These are phyloP conservation scores for Abramis brama DNA, from an alignment of 2,113 vertebrate species.

Conservation along the genomic window DNA sequence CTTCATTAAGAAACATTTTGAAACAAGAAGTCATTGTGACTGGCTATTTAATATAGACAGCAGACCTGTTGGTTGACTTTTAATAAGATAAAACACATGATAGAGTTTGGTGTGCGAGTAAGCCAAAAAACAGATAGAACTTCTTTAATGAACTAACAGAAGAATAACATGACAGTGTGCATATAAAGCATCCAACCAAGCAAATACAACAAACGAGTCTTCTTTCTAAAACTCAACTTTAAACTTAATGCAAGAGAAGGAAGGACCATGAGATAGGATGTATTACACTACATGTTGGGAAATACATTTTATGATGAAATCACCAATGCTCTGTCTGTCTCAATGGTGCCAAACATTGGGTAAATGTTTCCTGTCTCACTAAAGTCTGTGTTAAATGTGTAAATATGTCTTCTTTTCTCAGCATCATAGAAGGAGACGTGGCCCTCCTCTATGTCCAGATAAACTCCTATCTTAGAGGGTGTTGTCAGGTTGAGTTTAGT, in stretches of 20 bases:
- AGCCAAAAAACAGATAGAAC: no score
- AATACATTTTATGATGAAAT: slow-evolving; percentile 27
- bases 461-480: slow-evolving; percentile 56
- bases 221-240: no score
- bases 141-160: no score
- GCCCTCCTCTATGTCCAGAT: slow-evolving; percentile 56
- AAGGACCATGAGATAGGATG: background rate
- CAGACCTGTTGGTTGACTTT: no score
- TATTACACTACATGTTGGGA: background rate
- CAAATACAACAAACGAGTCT: background rate
- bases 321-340: slow-evolving; percentile 50
- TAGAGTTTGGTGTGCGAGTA: no score
- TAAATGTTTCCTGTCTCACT: slow-evolving; percentile 48
- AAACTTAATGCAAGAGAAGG: no score
- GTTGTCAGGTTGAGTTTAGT: slow-evolving; percentile 40
- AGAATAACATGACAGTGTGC: no score
- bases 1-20: no score
- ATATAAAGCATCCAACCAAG: no score
- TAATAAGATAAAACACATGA: no score
- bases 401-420: slow-evolving; percentile 49
- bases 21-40: no score
- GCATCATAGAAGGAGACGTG: slow-evolving; percentile 61
- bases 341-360: slow-evolving; percentile 60
- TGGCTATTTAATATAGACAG: no score
- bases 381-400: slow-evolving; percentile 55